Conservation (phyloP, 1,140 invertebrate genomes). For the Drosophila tristis region DNA sequence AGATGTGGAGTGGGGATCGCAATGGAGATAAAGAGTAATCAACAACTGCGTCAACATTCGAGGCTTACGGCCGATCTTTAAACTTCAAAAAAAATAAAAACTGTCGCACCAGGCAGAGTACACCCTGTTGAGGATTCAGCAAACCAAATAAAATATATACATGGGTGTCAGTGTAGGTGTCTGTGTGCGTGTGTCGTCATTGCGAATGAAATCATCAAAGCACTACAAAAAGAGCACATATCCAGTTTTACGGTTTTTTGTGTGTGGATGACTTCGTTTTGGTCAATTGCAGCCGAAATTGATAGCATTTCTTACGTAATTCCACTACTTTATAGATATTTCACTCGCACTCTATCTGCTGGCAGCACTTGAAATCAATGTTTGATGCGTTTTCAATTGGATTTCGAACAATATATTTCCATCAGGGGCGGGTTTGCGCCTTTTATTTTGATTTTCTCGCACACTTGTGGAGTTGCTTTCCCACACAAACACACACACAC, state of each 20-base stretch:
- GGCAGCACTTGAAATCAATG: conserved; percentile 3
- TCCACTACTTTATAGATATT: conserved; percentile 51
- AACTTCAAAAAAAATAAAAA: too few relatives aligned
- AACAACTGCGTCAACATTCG: too few relatives aligned
- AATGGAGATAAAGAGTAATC: too few relatives aligned
- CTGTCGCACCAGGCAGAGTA: too few relatives aligned
- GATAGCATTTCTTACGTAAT: conserved; percentile 69
- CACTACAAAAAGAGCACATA: conserved; percentile 12
- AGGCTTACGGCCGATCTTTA: too few relatives aligned
- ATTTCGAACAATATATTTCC: conserved; percentile 62
- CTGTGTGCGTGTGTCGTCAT: conserved; percentile 62
- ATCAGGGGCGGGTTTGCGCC: conserved; percentile 57
- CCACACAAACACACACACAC: conserved; percentile 24
- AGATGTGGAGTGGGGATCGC: too few relatives aligned
- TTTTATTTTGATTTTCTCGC: conserved; percentile 78
- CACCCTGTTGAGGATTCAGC: conserved; percentile 20
- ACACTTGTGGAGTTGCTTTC: conserved; percentile 73
- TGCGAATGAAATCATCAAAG: conserved; percentile 74
- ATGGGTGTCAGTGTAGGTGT: conserved; percentile 10
- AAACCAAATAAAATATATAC: conserved; percentile 36
- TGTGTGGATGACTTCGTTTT: conserved; percentile 41
- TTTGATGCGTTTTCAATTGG: conserved; percentile 43
- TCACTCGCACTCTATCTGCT: conserved; percentile 41
- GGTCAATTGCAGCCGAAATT: conserved; percentile 66
- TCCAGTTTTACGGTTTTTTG: conserved; percentile 13